A percentile compares a stretch with the other conserved stretches of the same genome.
Conservation (phyloP, 1,140 invertebrate genomes). For the Samia ricini region DNA sequence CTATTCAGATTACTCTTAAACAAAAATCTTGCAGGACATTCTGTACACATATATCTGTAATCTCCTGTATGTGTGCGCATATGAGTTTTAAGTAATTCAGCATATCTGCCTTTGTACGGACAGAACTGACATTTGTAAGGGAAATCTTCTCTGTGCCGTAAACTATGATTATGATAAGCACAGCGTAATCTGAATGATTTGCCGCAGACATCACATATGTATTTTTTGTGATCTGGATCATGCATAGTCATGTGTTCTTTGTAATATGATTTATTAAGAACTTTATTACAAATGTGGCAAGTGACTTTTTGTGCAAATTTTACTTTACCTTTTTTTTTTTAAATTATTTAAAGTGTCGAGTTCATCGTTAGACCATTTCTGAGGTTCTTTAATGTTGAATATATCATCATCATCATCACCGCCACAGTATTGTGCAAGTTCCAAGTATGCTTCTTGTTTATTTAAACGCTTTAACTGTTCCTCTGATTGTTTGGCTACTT, state of each 20-base stretch:
- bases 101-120: constrained; percentile 59
- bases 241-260: constrained; percentile 67
- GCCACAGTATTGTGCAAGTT: background rate
- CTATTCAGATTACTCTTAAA: constrained; percentile 76
- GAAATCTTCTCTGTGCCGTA: constrained; percentile 58
- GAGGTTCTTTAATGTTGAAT: background rate
- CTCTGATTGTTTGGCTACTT: constrained; percentile 36
- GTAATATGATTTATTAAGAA: constrained; percentile 57
- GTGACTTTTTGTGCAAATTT: constrained; percentile 42
- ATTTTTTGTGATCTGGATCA: constrained; percentile 60
- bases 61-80: constrained; percentile 75
- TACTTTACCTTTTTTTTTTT: constrained; percentile 2
- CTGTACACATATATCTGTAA: constrained; percentile 75
- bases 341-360: background rate
- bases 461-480: constrained; percentile 30
- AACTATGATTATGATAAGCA: constrained; percentile 62
- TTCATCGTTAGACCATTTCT: constrained; percentile 1
- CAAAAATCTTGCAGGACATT: constrained; percentile 74
- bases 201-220: constrained; percentile 66
- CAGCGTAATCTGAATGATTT: constrained; percentile 62
- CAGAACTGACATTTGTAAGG: constrained; percentile 63
- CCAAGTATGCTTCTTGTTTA: constrained; percentile 23
- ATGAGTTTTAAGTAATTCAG: constrained; percentile 66
- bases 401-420: background rate
- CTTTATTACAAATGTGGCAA: constrained; percentile 59